phyloP scores from a whole-genome alignment of 2,888 invertebrate species.

The Lycaena phlaeas region DNA sequence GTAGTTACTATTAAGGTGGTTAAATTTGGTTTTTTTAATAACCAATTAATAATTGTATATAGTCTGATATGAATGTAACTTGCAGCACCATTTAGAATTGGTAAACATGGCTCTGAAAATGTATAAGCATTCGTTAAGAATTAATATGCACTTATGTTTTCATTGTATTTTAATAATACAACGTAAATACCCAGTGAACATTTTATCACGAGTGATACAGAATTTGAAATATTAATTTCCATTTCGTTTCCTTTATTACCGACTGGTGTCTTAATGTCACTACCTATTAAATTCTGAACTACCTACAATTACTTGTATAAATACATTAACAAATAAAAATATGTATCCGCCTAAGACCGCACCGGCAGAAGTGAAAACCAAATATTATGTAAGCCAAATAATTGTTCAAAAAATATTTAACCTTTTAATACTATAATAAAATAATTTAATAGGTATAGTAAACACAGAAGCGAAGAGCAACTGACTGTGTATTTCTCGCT shows the following conservation, averaged over 20 bases:
- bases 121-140: not conserved
- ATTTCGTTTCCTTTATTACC: conserved; percentile 23
- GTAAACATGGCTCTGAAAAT: conserved; percentile 17
- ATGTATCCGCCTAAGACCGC: too few species aligned
- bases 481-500: too few species aligned
- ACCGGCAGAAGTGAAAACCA: too few species aligned
- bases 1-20: conserved; percentile 16
- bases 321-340: too few species aligned
- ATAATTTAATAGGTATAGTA: too few species aligned
- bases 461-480: too few species aligned
- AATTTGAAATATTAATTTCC: conserved; percentile 44
- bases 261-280: too few species aligned
- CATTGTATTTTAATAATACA: not conserved
- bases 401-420: too few species aligned
- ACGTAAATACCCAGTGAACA: conserved; percentile 32
- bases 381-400: too few species aligned
- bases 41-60: conserved; percentile 9
- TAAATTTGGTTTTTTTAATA: conserved; percentile 29
- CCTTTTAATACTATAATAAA: too few species aligned
- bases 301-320: too few species aligned
- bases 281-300: too few species aligned
- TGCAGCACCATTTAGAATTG: conserved; percentile 6
- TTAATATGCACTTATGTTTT: not conserved
- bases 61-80: conserved; percentile 9
- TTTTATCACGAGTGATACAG: conserved; percentile 24